These are phyloP conservation scores for Haliclona indistincta DNA, from an alignment of 37 sponge, comb jelly and placozoan species.

Conservation along the genomic window DNA sequence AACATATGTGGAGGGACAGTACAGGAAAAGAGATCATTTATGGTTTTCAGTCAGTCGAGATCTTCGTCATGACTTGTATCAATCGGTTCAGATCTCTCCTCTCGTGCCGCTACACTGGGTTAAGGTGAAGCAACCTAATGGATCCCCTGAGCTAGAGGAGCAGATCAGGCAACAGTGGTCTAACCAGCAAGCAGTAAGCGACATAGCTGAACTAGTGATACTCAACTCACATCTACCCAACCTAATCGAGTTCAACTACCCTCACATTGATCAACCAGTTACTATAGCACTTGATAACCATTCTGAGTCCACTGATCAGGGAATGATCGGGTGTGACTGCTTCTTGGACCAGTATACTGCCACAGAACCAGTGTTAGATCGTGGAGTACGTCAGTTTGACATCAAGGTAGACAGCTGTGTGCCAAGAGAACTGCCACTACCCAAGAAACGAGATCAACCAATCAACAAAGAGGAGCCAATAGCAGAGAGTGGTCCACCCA, in stretches of 20 bases:
- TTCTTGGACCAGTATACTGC: background rate
- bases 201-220: slow-evolving; percentile 1
- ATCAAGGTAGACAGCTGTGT: background rate
- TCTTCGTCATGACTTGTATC: background rate
- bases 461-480: no score
- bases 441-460: background rate
- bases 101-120: background rate
- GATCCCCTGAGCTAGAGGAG: background rate
- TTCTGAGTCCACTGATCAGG: background rate
- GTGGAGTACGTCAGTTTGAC: background rate
- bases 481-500: no score
- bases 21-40: background rate
- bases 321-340: slow-evolving; percentile 2
- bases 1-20: no score
- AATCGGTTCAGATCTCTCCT: background rate
- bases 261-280: background rate
- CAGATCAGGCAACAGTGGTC: background rate
- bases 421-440: slow-evolving; percentile 1
- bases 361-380: no score
- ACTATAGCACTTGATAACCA: background rate
- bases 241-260: background rate
- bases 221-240: background rate
- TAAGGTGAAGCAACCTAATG: slow-evolving; percentile 9
- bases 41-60: background rate
- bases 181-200: background rate